Conservation (phyloP, 2,888 invertebrate species). For the Lymantria dispar region DNA sequence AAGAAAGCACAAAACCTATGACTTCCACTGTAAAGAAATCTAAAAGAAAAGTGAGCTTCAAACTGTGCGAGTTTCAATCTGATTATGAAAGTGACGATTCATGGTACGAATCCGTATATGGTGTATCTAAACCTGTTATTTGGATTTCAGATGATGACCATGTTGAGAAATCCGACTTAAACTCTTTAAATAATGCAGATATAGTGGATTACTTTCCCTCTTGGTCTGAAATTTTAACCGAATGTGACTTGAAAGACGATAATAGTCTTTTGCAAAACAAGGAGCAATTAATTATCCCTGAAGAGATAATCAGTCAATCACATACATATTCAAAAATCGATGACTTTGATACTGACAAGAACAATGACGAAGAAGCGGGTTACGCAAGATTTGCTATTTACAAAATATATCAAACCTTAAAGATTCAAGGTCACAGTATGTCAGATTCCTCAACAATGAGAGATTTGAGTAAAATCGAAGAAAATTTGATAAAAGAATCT, state of each 20-base stretch:
- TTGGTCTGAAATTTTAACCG: slow-evolving; percentile 61
- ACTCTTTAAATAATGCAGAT: slow-evolving; percentile 20
- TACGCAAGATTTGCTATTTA: slow-evolving; percentile 66
- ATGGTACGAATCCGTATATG: slow-evolving; percentile 70
- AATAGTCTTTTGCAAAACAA: slow-evolving; percentile 2
- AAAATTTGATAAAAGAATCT: slow-evolving; percentile 24
- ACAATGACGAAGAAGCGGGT: slow-evolving; percentile 39
- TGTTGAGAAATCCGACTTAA: neutral
- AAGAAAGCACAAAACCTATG: slow-evolving; percentile 34
- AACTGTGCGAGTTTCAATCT: slow-evolving; percentile 37
- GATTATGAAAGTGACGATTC: slow-evolving; percentile 47
- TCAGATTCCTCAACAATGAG: slow-evolving; percentile 68
- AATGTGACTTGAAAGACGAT: neutral
- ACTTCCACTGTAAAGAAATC: slow-evolving; percentile 62
- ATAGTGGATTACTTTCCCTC: slow-evolving; percentile 41
- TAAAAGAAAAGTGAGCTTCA: slow-evolving; percentile 51
- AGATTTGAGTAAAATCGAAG: slow-evolving; percentile 45
- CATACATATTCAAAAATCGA: slow-evolving; percentile 23
- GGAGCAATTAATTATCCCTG: neutral
- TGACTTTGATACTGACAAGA: slow-evolving; percentile 45
- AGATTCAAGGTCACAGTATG: slow-evolving; percentile 47
- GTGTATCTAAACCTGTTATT: slow-evolving; percentile 51
- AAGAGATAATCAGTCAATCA: slow-evolving; percentile 5
- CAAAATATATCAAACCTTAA: slow-evolving; percentile 61
- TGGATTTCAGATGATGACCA: slow-evolving; percentile 8